Evolutionary conservation across 2,888 invertebrate genomes (phyloP), one percentile per base, ranked within the genome.

Genomic region (Agrilus mali): DNA sequence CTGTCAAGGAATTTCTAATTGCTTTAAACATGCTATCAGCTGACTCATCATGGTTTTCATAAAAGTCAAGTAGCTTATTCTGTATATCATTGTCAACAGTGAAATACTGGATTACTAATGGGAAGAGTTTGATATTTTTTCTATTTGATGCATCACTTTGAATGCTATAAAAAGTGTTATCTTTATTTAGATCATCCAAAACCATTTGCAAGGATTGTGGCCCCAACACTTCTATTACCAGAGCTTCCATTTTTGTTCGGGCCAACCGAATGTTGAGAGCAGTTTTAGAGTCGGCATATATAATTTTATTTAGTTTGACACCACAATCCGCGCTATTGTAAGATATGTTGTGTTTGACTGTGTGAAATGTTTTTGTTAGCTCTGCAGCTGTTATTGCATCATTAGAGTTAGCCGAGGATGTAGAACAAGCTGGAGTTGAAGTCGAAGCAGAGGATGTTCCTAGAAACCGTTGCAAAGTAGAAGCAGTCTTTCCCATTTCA

Each of bases 281-380:
- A 33, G 51, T 53, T 34, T 48, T 50, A n/a, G n/a, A n/a, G n/a
- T n/a, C n/a, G n/a, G n/a, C n/a, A n/a, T n/a, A n/a, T n/a, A n/a
- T n/a, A n/a, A n/a, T n/a, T 44, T 55, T 55, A 45, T 48, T 47
- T 41, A 55, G 47, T 51, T 55, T 54, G 7, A 50, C 36, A 20
- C 31, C 37, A 41, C 57, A 55, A 39, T 57, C 55, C 54, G 52
- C 50, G 43, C 51, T 54, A 46, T 56, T 57, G 41, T 56, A 57
- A 4, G 56, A 57, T 6, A 54, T 43, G 50, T 57, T 55, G 46
- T 59, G 56, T 43, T 58, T 57, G 7, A 59, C 54, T 42, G 53
- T 52, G 44, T 57, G 55, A 40, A 44, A 57, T 47, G 54, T 52
- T 44, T 54, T 22, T 2, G 56, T 48, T 46, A 53, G 41, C 44